phyloP scores from a whole-genome alignment of 2,888 invertebrate genomes.

The Hylaea fasciaria region DNA sequence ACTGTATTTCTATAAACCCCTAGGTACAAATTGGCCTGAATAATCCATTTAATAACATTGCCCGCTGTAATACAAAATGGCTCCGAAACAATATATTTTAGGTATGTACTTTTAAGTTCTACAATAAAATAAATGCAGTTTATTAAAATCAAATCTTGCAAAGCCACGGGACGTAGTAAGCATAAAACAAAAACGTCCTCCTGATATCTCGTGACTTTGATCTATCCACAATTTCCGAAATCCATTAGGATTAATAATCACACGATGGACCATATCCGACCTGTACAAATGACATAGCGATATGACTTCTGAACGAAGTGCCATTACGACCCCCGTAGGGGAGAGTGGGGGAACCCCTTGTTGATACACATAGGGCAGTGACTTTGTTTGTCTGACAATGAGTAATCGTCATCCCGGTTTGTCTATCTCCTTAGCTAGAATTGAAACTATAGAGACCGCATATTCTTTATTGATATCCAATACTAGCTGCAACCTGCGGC shows the following conservation, averaged over 20 bases:
- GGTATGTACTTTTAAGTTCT: no score
- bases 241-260: conserved; percentile 18
- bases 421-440: conserved; percentile 9
- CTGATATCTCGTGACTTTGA: conserved; percentile 13
- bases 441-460: background rate
- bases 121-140: no score
- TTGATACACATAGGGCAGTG: conserved; percentile 14
- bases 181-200: background rate
- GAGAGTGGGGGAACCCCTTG: conserved; percentile 5
- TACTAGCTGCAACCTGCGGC: no score
- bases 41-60: no score
- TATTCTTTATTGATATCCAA: no score
- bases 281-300: conserved; percentile 26
- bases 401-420: conserved; percentile 8
- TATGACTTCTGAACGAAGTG: conserved; percentile 16
- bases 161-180: no score
- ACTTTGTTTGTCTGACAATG: conserved; percentile 21
- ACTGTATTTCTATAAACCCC: background rate
- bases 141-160: no score
- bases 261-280: conserved; percentile 15
- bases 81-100: no score
- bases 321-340: conserved; percentile 4
- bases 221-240: conserved; percentile 6
- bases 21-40: background rate
- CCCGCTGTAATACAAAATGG: no score